Percentiles rank a stretch among this genome's conserved stretches.
Conservation (phyloP, 2,888 invertebrate genomes). For the Heliconius ismenius region DNA sequence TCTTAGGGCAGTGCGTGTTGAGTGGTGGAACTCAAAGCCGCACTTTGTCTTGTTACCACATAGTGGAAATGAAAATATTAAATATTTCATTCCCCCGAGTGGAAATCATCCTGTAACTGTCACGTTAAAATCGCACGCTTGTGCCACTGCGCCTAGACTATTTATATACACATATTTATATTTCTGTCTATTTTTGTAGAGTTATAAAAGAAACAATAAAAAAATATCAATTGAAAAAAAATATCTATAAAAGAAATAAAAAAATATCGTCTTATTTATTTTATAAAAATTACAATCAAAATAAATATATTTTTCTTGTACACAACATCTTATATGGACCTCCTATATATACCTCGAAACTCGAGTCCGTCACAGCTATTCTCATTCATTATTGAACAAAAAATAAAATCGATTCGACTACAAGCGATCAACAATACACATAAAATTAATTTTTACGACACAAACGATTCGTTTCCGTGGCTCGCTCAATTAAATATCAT, state of each 20-base stretch:
- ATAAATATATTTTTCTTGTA: neutral
- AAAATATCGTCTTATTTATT: neutral
- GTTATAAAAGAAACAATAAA: neutral
- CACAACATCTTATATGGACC: neutral
- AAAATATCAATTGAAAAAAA: neutral
- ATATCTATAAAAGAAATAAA: neutral
- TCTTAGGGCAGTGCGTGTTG: too few species aligned
- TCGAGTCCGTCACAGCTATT: conserved; percentile 2
- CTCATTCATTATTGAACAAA: conserved; percentile 19
- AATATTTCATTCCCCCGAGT: too few species aligned
- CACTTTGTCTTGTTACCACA: too few species aligned
- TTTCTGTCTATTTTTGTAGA: neutral
- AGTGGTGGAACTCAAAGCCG: too few species aligned
- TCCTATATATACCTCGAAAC: neutral
- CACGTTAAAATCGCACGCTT: too few species aligned
- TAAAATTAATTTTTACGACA: conserved; percentile 22
- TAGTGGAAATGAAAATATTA: too few species aligned
- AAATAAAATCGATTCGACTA: conserved; percentile 18
- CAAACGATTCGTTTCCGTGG: conserved; percentile 31
- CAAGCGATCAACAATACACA: conserved; percentile 5
- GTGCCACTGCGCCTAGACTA: too few species aligned
- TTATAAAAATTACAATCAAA: neutral
- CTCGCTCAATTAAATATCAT: conserved; percentile 32
- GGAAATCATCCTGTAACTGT: too few species aligned
- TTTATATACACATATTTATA: too few species aligned